Evolutionary conservation across 2,888 invertebrate species (phyloP).

Genomic region (Cryptus armator): DNA sequence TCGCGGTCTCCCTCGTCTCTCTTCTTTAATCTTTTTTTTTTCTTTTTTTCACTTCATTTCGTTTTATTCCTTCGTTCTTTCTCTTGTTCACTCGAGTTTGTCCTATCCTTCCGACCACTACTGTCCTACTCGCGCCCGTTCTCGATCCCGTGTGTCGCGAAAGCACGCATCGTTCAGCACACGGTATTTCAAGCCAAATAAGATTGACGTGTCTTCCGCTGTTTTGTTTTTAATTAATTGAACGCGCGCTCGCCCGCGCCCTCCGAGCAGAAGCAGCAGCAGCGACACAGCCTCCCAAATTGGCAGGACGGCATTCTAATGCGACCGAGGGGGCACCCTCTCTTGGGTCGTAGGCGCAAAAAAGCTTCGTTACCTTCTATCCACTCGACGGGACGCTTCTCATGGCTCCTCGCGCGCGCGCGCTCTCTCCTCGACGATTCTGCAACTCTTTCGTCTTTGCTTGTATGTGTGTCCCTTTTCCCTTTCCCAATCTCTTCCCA

Average conservation of each 20-base stretch:
- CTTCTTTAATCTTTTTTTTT: slow-evolving; percentile 34
- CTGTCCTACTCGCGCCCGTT: slow-evolving; percentile 3
- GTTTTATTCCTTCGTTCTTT: slow-evolving; percentile 27
- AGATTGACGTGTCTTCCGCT: slow-evolving; percentile 82
- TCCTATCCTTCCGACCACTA: slow-evolving; percentile 22
- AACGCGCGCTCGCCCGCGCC: slow-evolving; percentile 73
- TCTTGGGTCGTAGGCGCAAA: slow-evolving; percentile 72
- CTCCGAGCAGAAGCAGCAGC: slow-evolving; percentile 13
- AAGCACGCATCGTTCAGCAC: slow-evolving; percentile 51
- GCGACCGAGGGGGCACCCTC: slow-evolving; percentile 68
- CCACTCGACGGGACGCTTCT: slow-evolving; percentile 34
- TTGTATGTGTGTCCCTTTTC: slow-evolving; percentile 21
- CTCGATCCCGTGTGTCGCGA: slow-evolving; percentile 14
- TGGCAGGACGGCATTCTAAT: slow-evolving; percentile 82
- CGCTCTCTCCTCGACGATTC: not conserved
- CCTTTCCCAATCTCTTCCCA: slow-evolving; percentile 45
- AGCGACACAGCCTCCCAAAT: slow-evolving; percentile 76
- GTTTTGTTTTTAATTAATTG: slow-evolving; percentile 83
- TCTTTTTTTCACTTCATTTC: slow-evolving; percentile 34
- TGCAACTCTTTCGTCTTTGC: slow-evolving; percentile 26
- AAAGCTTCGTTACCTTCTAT: slow-evolving; percentile 73
- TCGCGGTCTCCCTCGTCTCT: slow-evolving; percentile 37
- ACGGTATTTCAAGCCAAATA: slow-evolving; percentile 78
- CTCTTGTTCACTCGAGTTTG: slow-evolving; percentile 34
- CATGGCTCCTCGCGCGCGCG: not conserved